phyloP scores from a whole-genome alignment of 2,113 vertebrate genomes.

The Poeciliopsis retropinna region DNA sequence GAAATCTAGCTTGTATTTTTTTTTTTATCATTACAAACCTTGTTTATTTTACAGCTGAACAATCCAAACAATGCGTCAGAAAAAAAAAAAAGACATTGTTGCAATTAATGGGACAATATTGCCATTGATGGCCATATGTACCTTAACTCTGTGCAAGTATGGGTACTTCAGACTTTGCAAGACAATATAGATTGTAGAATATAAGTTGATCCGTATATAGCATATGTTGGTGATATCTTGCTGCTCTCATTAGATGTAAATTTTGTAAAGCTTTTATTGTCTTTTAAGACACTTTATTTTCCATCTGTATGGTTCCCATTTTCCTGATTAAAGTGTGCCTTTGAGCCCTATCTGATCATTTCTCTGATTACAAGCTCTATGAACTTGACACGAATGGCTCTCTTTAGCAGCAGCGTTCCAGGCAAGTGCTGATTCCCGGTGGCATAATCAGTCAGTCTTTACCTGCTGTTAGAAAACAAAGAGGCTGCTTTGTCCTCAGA shows the following conservation, averaged over 20 bases:
- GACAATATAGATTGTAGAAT: too few relatives aligned
- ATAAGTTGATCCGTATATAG: neutral
- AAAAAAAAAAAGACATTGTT: too few relatives aligned
- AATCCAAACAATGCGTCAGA: too few relatives aligned
- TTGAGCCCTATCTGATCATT: conserved; percentile 20
- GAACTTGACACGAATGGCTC: conserved; percentile 5
- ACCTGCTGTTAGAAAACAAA: conserved; percentile 9
- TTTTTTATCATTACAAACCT: neutral
- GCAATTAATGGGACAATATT: too few relatives aligned
- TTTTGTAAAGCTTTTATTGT: neutral
- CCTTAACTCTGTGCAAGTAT: too few relatives aligned
- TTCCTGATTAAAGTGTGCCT: neutral
- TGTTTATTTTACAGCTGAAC: too few relatives aligned
- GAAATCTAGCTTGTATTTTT: neutral
- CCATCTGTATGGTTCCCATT: neutral
- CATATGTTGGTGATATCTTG: neutral
- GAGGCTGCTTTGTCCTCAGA: conserved; percentile 8
- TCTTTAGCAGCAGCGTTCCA: conserved; percentile 19
- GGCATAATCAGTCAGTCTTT: conserved; percentile 24
- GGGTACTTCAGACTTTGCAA: too few relatives aligned
- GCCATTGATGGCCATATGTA: too few relatives aligned
- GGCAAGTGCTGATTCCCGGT: conserved; percentile 15
- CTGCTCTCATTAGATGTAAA: neutral
- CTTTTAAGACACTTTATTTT: neutral
- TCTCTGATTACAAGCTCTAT: conserved; percentile 13